These are phyloP conservation scores for Phaetusa simplex DNA, from an alignment of 2,113 vertebrate genomes.

Conservation along the genomic window DNA sequence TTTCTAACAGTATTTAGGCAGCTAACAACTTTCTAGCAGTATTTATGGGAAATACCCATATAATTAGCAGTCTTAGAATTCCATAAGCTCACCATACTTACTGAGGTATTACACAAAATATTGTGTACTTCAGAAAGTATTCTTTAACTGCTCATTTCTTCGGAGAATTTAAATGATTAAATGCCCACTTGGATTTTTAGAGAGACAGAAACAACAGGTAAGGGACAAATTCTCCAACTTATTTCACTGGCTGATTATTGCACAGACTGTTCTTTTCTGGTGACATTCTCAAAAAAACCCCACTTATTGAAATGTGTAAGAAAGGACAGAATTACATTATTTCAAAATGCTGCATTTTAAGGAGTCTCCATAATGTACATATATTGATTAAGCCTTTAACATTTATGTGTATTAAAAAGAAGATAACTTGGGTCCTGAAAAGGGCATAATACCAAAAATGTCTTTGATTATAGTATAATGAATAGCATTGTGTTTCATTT, in stretches of 20 bases:
- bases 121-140: not conserved
- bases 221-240: not conserved
- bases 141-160: not conserved
- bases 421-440: not conserved
- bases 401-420: not conserved
- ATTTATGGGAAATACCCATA: not conserved
- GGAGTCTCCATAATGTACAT: rapidly evolving
- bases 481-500: not conserved
- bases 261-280: not conserved
- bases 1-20: not conserved
- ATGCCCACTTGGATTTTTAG: not conserved
- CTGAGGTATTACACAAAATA: not conserved
- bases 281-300: not conserved
- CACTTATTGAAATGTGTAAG: not conserved
- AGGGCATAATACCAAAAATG: not conserved
- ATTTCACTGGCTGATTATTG: not conserved
- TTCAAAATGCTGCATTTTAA: not conserved
- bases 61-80: not conserved
- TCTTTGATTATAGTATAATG: not conserved
- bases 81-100: not conserved
- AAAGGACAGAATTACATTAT: not conserved
- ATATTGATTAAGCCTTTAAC: not conserved
- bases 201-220: not conserved
- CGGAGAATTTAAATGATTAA: not conserved
- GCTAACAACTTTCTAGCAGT: not conserved